phyloP scores from a whole-genome alignment of 1,140 invertebrate genomes.

The Pectinophora gossypiella region DNA sequence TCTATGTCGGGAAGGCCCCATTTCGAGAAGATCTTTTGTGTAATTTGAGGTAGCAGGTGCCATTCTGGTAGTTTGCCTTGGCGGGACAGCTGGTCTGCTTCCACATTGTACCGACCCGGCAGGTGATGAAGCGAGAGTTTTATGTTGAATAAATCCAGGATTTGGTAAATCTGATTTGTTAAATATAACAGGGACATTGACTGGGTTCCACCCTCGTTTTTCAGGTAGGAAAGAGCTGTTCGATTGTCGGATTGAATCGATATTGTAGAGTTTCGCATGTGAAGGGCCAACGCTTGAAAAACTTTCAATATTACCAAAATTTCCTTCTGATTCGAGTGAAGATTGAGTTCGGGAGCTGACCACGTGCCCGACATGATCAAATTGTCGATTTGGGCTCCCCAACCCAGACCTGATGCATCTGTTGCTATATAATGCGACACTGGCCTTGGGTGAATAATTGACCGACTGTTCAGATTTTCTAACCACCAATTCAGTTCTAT shows the following conservation, averaged over 20 bases:
- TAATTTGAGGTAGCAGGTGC: slow-evolving; percentile 23
- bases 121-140: slow-evolving; percentile 27
- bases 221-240: slow-evolving; percentile 25
- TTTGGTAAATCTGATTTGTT: no score
- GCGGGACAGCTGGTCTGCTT: slow-evolving; percentile 28
- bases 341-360: slow-evolving; percentile 4
- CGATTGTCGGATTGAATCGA: slow-evolving; percentile 34
- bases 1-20: slow-evolving; percentile 41
- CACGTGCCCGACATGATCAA: slow-evolving; percentile 5
- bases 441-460: not conserved
- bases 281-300: slow-evolving; percentile 9
- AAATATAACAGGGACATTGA: slow-evolving; percentile 10
- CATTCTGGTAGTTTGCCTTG: slow-evolving; percentile 27
- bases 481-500: not conserved
- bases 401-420: slow-evolving; percentile 23
- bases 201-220: slow-evolving; percentile 25
- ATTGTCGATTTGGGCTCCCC: slow-evolving; percentile 10
- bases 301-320: slow-evolving; percentile 24
- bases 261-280: slow-evolving; percentile 12
- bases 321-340: no score
- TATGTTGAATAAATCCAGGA: no score
- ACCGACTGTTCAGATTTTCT: not conserved
- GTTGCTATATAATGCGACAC: slow-evolving; percentile 21
- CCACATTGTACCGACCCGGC: slow-evolving; percentile 18
- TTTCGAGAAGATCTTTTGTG: slow-evolving; percentile 23